Evolutionary conservation across 1,140 invertebrate genomes (phyloP), one percentile per base, ranked within the genome.

Genomic region (Halictus rubicundus): DNA sequence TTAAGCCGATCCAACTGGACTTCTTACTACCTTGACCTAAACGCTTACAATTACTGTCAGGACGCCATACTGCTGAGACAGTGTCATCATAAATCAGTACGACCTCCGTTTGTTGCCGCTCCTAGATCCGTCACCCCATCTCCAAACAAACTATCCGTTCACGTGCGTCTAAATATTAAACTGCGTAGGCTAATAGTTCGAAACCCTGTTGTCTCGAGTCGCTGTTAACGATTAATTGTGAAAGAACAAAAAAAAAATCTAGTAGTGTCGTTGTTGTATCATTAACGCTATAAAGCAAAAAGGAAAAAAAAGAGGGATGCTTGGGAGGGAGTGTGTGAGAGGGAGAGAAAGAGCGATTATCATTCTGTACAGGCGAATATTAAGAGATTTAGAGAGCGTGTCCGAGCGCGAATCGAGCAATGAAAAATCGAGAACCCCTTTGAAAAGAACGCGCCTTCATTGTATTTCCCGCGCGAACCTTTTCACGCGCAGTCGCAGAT

Each of bases 361-460:
- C 77, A 78, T 85, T 85, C 84, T 85, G 84, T 85, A 85, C 84
- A 81, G 84, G 65, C 81, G 61, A 75, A 66, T 39, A 60, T 60
- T 49, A 12, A 60, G 59, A 25, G 65, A 46, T 37, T 60, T 60
- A 66, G 19, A 3, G 63, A 7, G 16, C 60, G 49, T 39, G 78
- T 79, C 37, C 49, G 49, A 39, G 46, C 32, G 21, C n/a, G 78
- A 60, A 79, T 49, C 61, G 69, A 52, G 25, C 63, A 66, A 78
- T 71, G 75, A 78, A 79, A 25, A 21, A 37, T 73, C 70, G 39
- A 19, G 65, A 74, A 79, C 68, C 70, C 70, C 61, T 79, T 46
- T 21, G 14, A 14, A 14, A 14, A 32, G 32, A 79, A 46, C 16
- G 37, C 57, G 49, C 25, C 19, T 39, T 32, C 69, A 37, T 23